Evolutionary conservation across 2,888 invertebrate genomes (phyloP), one percentile per base, ranked within the genome.

Genomic region (Augiades crinisus): DNA sequence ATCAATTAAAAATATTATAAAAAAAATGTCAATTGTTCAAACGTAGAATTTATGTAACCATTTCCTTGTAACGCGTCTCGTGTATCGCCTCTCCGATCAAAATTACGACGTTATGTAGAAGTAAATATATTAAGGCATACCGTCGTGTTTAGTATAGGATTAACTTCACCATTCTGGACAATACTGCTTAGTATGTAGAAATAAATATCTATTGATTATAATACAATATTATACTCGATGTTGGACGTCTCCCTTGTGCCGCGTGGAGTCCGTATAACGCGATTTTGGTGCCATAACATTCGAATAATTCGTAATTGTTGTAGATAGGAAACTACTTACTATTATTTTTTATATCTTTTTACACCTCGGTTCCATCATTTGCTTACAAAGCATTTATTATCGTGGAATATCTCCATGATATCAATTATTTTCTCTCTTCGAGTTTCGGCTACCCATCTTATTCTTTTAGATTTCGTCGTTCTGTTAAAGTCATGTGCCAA

Each of bases 241-340:
- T 38, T 34, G 10, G 40, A 41, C 16, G 33, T 43, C 41, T 43
- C 34, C 21, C 14, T 33, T 50, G 43, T 36, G 36, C 27, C 43
- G 49, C 50, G 34, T 43, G 43, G 43, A 43, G 36, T 13, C 41
- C 24, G 22, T 31, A 5, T 34, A 24, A 43, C 31, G 41, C 50
- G 41, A 36, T 50, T 68, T 72, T 75, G 77, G 78, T 79, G 78
- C 78, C 78, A 79, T 79, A 79, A 68, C 63, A 70, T 62, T 56
- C 58, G 65, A 68, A 67, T 71, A 71, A 71, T 62, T 56, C 54
- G 54, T 65, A 62, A 65, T 70, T 71, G 65, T 67, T 67, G 69
- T 83, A 81, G 75, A 70, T 83, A 82, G 77, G 76, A 61, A 68
- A 64, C 56, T 73, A 72, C 72, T 71, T 34, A 40, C 33, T 52